Evolutionary conservation across 2,797 vertebrate genomes (phyloP), one percentile per base, ranked within the genome.

Genomic region (Halcyon chelicuti): DNA sequence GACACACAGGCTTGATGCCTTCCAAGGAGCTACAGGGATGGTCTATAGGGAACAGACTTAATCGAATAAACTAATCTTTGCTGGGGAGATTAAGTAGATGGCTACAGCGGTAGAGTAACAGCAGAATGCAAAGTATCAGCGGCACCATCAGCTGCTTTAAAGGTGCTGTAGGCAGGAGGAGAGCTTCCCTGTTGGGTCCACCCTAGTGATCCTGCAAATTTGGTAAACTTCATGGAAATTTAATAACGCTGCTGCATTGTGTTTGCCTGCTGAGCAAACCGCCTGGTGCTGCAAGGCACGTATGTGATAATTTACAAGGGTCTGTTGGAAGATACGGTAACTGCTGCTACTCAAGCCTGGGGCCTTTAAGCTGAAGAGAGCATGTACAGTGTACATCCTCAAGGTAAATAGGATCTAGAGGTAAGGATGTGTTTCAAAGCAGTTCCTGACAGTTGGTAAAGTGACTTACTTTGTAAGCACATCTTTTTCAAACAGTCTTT

Each of bases 161-260:
- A 96, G 97, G 97, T 97, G 97, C 98, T 97, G 82, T 66, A 96
- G 98, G 98, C 97, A 60, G 97, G 65, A 84, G 94, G 93, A 97
- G 58, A 78, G 95, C 91, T 94, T 97, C 95, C 97, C 98, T 84
- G 97, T 72, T 94, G 98, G 98, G 97, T 92, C 97, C 96, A 97
- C 97, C 98, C 98, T 97, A 97, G 97, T 97, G 98, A 98, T 98
- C 98, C 98, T 93, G 86, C 98, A 98, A 98, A 98, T 98, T 98
- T 86, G 92, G 98, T 98, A 97, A 98, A 98, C 97, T 98, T 98
- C 97, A 98, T 98, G 98, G 98, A 98, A 98, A 98, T 98, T 96
- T 98, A 98, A 98, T 98, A 98, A 98, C 93, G 97, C 94, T 47
- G 95, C 97, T 94, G 98, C 96, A 98, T 98, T 99, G 98, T 96